Evolutionary conservation across 2,888 invertebrate genomes (phyloP).

Genomic region (Craniophora ligustri): DNA sequence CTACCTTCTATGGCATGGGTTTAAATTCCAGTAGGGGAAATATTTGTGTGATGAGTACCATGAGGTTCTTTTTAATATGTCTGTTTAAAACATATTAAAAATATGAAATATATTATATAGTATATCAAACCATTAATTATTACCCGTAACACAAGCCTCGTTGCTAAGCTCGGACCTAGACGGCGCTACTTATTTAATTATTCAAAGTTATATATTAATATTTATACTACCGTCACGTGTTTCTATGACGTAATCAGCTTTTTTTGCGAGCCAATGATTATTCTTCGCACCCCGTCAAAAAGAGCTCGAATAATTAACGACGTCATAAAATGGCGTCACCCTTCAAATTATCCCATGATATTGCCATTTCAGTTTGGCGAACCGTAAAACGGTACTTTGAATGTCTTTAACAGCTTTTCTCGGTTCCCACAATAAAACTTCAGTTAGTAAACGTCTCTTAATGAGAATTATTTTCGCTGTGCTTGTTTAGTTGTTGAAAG

Average conservation of each 20-base stretch:
- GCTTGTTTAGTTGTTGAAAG: slow-evolving; percentile 42
- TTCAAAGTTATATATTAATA: too few species aligned
- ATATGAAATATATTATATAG: too few species aligned
- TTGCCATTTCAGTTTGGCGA: slow-evolving; percentile 30
- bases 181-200: too few species aligned
- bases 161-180: too few species aligned
- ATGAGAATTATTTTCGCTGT: slow-evolving; percentile 53
- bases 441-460: slow-evolving; percentile 55
- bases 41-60: too few species aligned
- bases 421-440: slow-evolving; percentile 46
- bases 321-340: slow-evolving; percentile 35
- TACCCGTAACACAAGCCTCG: too few species aligned
- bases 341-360: slow-evolving; percentile 46
- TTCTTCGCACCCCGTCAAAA: slow-evolving; percentile 32
- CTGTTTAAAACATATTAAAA: too few species aligned
- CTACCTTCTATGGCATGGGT: too few species aligned
- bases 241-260: background rate
- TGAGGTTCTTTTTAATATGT: too few species aligned
- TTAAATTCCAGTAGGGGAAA: too few species aligned
- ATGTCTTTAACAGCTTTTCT: slow-evolving; percentile 41
- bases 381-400: slow-evolving; percentile 53
- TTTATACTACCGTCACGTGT: background rate
- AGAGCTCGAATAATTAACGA: slow-evolving; percentile 34
- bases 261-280: slow-evolving; percentile 5
- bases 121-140: too few species aligned